A percentile compares a stretch with the other conserved stretches of the same genome.
Evolutionary conservation across 2,888 invertebrate genomes (phyloP).

Genomic region (Hypsopygia costalis): DNA sequence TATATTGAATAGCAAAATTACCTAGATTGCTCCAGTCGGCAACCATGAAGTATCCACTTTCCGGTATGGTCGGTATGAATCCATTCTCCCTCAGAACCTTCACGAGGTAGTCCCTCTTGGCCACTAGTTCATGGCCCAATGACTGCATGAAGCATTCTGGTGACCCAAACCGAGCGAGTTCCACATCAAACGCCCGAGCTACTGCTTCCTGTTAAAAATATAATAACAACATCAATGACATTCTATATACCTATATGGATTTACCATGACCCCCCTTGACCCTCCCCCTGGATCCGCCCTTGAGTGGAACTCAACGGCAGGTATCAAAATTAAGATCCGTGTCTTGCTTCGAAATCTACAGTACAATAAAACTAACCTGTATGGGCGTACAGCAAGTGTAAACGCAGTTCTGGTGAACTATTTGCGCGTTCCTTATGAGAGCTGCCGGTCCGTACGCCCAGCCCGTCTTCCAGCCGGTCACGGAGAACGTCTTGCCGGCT

Average conservation of each 20-base stretch:
- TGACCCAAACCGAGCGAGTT: constrained; percentile 84
- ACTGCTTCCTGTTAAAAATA: constrained; percentile 88
- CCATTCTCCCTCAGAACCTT: constrained; percentile 88
- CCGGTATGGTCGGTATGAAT: constrained; percentile 95
- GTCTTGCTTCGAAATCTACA: too few species aligned
- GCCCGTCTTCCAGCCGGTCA: constrained; percentile 98
- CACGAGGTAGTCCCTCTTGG: constrained; percentile 90
- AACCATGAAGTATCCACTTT: constrained; percentile 98
- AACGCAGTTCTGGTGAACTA: constrained; percentile 96
- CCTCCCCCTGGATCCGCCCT: too few species aligned
- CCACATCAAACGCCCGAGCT: constrained; percentile 93
- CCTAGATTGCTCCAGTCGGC: constrained; percentile 93
- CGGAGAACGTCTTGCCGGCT: constrained; percentile 98
- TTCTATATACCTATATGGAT: too few species aligned
- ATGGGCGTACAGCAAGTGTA: constrained; percentile 95
- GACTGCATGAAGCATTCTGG: constrained; percentile 92
- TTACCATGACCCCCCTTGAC: too few species aligned
- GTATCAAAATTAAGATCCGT: too few species aligned
- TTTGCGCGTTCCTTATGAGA: constrained; percentile 89
- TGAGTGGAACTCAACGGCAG: too few species aligned
- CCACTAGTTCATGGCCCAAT: constrained; percentile 85
- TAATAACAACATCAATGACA: background rate
- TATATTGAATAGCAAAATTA: too few species aligned
- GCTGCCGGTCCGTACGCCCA: constrained; percentile 96
- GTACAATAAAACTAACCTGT: constrained; percentile 82